phyloP scores from a whole-genome alignment of 2,888 invertebrate species.

The Tolmerus cingulatus region DNA sequence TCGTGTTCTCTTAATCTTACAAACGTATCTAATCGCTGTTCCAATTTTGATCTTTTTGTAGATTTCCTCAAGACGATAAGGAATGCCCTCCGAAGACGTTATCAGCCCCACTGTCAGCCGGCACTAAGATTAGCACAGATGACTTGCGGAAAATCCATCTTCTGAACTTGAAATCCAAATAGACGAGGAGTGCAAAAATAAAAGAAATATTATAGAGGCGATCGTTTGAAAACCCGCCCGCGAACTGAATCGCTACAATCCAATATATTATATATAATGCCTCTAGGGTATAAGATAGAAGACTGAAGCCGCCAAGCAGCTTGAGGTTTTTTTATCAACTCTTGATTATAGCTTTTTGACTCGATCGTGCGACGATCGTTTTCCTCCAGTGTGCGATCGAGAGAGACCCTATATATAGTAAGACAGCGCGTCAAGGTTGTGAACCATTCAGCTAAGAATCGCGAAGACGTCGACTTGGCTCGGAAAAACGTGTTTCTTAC shows the following conservation, averaged over 20 bases:
- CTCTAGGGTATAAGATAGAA: not conserved
- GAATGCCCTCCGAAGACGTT: not conserved
- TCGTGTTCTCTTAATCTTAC: not conserved
- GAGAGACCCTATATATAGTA: slow-evolving; percentile 42
- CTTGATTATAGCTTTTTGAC: not conserved
- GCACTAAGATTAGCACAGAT: not conserved
- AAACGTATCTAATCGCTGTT: not conserved
- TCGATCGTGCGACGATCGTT: not conserved
- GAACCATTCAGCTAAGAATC: slow-evolving; percentile 43
- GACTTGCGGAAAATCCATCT: slow-evolving; percentile 15
- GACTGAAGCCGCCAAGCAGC: not conserved
- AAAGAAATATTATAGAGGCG: no score
- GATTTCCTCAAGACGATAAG: not conserved
- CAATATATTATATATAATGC: not conserved
- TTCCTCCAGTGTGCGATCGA: not conserved
- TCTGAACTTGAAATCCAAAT: slow-evolving; percentile 3
- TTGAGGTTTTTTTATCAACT: slow-evolving; percentile 2
- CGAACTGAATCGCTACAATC: not conserved
- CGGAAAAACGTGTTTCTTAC: not conserved
- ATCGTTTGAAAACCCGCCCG: not conserved
- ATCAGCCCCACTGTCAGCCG: not conserved
- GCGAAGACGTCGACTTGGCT: not conserved
- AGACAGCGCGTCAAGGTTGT: slow-evolving; percentile 43
- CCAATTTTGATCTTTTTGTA: not conserved
- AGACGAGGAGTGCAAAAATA: not conserved